Evolutionary conservation across 1,140 invertebrate genomes (phyloP), one percentile per base, ranked within the genome.

Genomic region (Sycobia sp.): DNA sequence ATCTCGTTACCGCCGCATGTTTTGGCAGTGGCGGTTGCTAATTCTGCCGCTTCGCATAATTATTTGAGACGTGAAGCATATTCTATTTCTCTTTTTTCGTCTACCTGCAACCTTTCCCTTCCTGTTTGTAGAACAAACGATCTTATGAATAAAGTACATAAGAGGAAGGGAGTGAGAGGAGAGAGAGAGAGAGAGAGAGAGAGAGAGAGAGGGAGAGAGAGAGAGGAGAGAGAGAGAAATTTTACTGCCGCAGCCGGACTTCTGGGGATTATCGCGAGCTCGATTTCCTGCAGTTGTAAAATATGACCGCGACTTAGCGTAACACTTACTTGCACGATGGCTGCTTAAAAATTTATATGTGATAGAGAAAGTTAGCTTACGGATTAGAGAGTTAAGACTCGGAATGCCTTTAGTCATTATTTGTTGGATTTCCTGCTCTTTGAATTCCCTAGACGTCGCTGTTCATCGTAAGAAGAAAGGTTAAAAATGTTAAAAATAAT

Each of bases 81-180:
- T n/a, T n/a, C n/a, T n/a, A n/a, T n/a, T n/a, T n/a, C n/a, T n/a
- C n/a, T n/a, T n/a, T n/a, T n/a, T n/a, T n/a, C n/a, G n/a, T n/a
- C 55, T 50, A 53, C 44, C 23, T 27, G 3, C n/a, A n/a, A n/a
- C n/a, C n/a, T n/a, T n/a, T n/a, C 4, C n/a, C n/a, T 66, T 51
- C 61, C 65, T 62, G 65, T 68, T 62, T 66, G 67, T 56, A 65
- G 65, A 68, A 69, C 68, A 69, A 69, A 71, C 65, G 68, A 69
- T 73, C 69, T 64, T 66, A 66, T 68, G 71, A 71, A 73, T 71
- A 73, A 73, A 66, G 69, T n/a, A n/a, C n/a, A n/a, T n/a, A n/a
- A n/a, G n/a, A n/a, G n/a, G n/a, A n/a, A n/a, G n/a, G n/a, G n/a
- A n/a, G n/a, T n/a, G n/a, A n/a, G n/a, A n/a, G n/a, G n/a, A n/a